Evolutionary conservation across 2,113 vertebrate species (phyloP), one percentile per base, ranked within the genome.

Genomic region (Origma solitaria): DNA sequence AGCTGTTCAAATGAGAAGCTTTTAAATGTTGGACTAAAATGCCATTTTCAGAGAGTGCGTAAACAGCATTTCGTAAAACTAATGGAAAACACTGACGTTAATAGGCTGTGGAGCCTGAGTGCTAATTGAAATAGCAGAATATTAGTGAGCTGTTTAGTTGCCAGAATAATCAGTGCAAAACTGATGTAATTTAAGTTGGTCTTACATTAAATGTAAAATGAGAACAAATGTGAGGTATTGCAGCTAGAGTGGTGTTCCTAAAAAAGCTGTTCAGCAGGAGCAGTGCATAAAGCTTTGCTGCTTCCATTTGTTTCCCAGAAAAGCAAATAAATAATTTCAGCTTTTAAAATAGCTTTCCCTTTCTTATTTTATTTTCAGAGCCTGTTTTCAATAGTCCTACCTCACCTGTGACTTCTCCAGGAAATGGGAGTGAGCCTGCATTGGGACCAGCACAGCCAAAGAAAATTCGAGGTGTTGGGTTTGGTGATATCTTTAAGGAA

Each of bases 401-500:
- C 60, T 99, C 98, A 60, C 98, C 98, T 64, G 94, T 95, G 50
- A 66, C 97, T 1, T 96, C 98, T 88, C 92, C 96, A 22, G 99
- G 98, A 40, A 98, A 91, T 72, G 97, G 95, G 57, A 98, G 86
- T 40, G 99, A 98, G 90, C 65, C 89, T 76, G 86, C 88, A 28
- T 44, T 81, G 56, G 97, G 97, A 84, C 97, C 98, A 27, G 95
- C 98, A n/a, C 99, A 99, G 95, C 98, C 99, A 95, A 99, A 99
- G 98, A 99, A 99, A 98, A 95, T 99, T 72, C 98, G 98, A 89
- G 99, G 99, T 20, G 66, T 99, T n/a, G 99, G 99, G 13, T 99
- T 99, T 79, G 99, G 99, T 86, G 98, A 99, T 88, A 99, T 99
- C 95, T 99, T 99, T 97, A 98, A 98, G 68, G 98, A 99, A 96